phyloP scores from a whole-genome alignment of 2,888 invertebrate species.

The Agriopis marginaria region DNA sequence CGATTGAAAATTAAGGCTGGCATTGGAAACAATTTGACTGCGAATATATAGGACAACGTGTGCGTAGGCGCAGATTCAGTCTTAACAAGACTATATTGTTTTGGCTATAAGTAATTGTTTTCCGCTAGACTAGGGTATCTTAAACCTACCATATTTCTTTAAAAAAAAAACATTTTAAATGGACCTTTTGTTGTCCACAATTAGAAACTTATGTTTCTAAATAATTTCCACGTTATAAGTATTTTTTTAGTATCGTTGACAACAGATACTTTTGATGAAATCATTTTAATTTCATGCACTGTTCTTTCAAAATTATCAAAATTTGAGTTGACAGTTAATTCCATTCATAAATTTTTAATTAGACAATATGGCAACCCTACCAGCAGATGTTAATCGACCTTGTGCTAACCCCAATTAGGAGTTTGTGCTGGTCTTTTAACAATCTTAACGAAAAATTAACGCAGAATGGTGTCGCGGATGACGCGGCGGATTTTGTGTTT shows the following conservation, averaged over 20 bases:
- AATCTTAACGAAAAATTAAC: conserved; percentile 77
- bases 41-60: conserved; percentile 31
- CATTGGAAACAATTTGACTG: conserved; percentile 30
- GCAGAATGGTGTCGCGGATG: conserved; percentile 67
- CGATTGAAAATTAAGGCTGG: conserved; percentile 33
- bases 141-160: not conserved
- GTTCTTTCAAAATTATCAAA: conserved; percentile 22
- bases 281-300: conserved; percentile 4
- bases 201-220: too few species aligned
- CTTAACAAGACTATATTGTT: conserved; percentile 23
- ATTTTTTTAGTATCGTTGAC: not conserved
- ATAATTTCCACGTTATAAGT: not conserved
- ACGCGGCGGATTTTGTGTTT: conserved; percentile 60
- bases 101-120: conserved; percentile 3
- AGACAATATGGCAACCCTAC: conserved; percentile 53
- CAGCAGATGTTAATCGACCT: conserved; percentile 65
- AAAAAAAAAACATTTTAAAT: not conserved
- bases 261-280: conserved; percentile 3
- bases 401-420: conserved; percentile 74
- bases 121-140: not conserved
- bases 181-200: not conserved
- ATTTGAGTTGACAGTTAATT: conserved; percentile 21
- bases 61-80: conserved; percentile 31
- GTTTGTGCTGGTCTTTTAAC: conserved; percentile 74
- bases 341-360: conserved; percentile 40